Evolutionary conservation across 2,797 vertebrate genomes (phyloP).

Genomic region (Syngnathus acus): DNA sequence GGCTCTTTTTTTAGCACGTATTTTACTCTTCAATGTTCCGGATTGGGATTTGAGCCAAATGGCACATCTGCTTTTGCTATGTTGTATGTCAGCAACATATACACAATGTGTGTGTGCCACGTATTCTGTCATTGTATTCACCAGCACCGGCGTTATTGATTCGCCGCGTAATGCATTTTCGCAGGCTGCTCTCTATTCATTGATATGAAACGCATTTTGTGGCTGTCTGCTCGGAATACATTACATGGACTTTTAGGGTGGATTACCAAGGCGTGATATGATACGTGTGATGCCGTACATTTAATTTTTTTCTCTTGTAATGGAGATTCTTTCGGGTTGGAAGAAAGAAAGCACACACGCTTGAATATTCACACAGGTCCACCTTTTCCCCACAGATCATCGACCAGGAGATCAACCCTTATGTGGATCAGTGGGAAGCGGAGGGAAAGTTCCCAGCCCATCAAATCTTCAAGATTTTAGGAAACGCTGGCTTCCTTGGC

Average conservation of each 20-base stretch:
- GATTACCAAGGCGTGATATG: too few relatives aligned
- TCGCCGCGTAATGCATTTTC: conserved; percentile 9
- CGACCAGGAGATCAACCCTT: conserved; percentile 79
- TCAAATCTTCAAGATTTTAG: conserved; percentile 77
- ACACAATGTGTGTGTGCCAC: not conserved
- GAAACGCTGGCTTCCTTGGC: conserved; percentile 76
- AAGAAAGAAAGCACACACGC: not conserved
- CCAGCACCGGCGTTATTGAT: conserved; percentile 13
- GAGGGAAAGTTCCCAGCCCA: conserved; percentile 77
- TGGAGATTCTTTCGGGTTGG: not conserved
- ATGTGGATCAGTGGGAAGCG: conserved; percentile 80
- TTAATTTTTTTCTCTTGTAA: conserved; percentile 2
- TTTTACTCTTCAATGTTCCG: not conserved
- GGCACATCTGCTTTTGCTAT: not conserved
- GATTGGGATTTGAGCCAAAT: not conserved
- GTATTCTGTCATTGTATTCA: conserved; percentile 7
- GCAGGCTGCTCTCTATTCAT: conserved; percentile 43
- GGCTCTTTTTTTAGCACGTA: not conserved
- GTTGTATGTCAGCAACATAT: conserved; percentile 4
- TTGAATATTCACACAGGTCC: conserved; percentile 10
- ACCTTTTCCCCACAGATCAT: conserved; percentile 71
- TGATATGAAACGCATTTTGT: conserved; percentile 30
- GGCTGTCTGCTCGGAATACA: conserved; percentile 24
- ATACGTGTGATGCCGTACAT: conserved; percentile 3
- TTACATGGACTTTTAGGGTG: conserved; percentile 28